phyloP scores from a whole-genome alignment of 1,140 invertebrate species.

The Adoxophyes honmai region DNA sequence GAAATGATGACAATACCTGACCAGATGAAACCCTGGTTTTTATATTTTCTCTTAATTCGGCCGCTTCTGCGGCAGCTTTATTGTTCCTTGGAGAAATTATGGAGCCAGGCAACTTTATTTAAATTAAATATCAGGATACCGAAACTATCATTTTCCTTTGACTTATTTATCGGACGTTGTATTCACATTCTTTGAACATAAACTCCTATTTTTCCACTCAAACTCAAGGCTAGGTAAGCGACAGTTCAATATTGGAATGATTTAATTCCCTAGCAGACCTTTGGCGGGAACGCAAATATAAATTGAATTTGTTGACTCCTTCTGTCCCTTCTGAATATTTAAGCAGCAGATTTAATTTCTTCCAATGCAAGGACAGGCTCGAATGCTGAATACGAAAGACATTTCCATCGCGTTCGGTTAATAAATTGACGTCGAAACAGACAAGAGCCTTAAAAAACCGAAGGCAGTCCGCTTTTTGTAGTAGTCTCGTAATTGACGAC shows the following conservation, averaged over 20 bases:
- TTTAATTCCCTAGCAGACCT: constrained; percentile 35
- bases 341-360: constrained; percentile 27
- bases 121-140: too few relatives aligned
- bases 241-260: constrained; percentile 26
- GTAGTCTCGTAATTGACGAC: too few relatives aligned
- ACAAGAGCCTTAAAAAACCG: background rate
- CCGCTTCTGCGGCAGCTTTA: too few relatives aligned
- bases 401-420: background rate
- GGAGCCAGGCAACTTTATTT: too few relatives aligned
- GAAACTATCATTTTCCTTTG: too few relatives aligned
- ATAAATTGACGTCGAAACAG: constrained; percentile 6
- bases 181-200: too few relatives aligned
- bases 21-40: too few relatives aligned
- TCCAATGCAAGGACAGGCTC: background rate
- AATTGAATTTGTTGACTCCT: constrained; percentile 35
- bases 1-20: too few relatives aligned
- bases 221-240: constrained; percentile 18
- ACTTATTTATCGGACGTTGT: too few relatives aligned
- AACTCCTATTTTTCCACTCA: constrained; percentile 20
- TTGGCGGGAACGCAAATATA: constrained; percentile 31
- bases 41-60: too few relatives aligned
- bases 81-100: too few relatives aligned
- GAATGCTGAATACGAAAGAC: constrained; percentile 4
- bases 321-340: constrained; percentile 30
- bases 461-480: too few relatives aligned